phyloP scores from a whole-genome alignment of 2,888 invertebrate species.

The Eupsilia transversa region DNA sequence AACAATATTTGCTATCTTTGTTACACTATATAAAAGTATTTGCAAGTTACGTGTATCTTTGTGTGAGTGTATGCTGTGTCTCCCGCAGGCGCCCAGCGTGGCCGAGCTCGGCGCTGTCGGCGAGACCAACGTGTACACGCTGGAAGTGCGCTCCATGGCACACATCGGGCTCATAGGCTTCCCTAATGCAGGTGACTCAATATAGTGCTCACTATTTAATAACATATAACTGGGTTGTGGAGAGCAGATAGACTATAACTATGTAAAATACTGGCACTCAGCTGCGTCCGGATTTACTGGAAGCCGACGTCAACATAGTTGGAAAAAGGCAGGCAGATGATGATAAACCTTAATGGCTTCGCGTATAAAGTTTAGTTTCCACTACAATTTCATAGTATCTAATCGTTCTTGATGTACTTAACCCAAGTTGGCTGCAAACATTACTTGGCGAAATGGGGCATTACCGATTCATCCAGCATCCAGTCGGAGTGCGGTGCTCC shows the following conservation, averaged over 20 bases:
- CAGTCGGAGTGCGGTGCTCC: too few relatives aligned
- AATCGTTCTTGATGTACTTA: too few relatives aligned
- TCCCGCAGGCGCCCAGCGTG: constrained; percentile 92
- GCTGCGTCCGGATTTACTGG: neutral
- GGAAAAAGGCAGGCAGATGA: neutral
- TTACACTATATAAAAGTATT: neutral
- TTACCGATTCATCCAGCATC: too few relatives aligned
- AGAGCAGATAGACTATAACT: neutral
- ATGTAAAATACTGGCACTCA: neutral
- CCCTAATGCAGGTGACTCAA: constrained; percentile 97
- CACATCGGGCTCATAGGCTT: constrained; percentile 94
- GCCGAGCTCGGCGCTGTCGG: constrained; percentile 97
- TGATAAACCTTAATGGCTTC: neutral
- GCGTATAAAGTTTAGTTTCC: too few relatives aligned
- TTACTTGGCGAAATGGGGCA: too few relatives aligned
- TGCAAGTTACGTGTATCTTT: neutral
- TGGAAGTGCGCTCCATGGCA: constrained; percentile 98
- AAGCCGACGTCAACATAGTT: neutral
- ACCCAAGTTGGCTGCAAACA: too few relatives aligned
- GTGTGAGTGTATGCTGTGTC: neutral
- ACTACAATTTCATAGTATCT: too few relatives aligned
- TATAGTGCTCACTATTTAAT: neutral
- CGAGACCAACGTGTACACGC: constrained; percentile 92
- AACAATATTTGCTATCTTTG: neutral
- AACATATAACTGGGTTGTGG: neutral